Percentiles rank a stretch among this genome's conserved stretches.
Conservation (phyloP, 2,797 vertebrate species). For the Takifugu ocellatus region DNA sequence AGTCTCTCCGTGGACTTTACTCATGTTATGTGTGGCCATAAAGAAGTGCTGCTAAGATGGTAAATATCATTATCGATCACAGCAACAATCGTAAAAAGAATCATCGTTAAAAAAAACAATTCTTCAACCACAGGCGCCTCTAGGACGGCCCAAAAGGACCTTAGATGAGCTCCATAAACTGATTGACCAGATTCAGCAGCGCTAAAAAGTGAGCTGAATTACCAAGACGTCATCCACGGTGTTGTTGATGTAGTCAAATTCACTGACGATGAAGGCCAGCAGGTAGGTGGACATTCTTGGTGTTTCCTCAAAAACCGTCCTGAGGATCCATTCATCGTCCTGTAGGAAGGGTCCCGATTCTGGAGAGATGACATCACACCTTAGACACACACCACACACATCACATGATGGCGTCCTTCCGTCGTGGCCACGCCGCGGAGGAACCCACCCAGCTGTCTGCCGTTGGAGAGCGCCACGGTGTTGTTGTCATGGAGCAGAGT, state of each 20-base stretch:
- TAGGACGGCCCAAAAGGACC: too few species aligned
- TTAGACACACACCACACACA: background rate
- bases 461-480: constrained; percentile 82
- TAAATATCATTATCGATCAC: too few species aligned
- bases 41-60: too few species aligned
- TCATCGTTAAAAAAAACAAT: too few species aligned
- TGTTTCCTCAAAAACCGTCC: constrained; percentile 75
- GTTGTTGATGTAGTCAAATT: background rate
- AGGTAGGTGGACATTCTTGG: constrained; percentile 92
- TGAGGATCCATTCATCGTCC: accelerated
- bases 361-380: constrained; percentile 37
- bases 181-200: too few species aligned
- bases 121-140: too few species aligned
- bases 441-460: constrained; percentile 63
- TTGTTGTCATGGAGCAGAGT: constrained; percentile 66
- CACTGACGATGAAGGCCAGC: constrained; percentile 89
- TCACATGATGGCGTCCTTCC: background rate
- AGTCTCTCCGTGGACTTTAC: too few species aligned
- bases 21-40: too few species aligned
- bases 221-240: constrained; percentile 24
- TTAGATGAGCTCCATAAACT: too few species aligned
- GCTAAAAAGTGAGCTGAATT: constrained; percentile 13
- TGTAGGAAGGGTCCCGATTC: accelerated
- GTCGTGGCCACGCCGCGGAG: background rate
- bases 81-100: too few species aligned